Conservation (phyloP, 2,113 vertebrate genomes). For the Sapayoa aenigma region DNA sequence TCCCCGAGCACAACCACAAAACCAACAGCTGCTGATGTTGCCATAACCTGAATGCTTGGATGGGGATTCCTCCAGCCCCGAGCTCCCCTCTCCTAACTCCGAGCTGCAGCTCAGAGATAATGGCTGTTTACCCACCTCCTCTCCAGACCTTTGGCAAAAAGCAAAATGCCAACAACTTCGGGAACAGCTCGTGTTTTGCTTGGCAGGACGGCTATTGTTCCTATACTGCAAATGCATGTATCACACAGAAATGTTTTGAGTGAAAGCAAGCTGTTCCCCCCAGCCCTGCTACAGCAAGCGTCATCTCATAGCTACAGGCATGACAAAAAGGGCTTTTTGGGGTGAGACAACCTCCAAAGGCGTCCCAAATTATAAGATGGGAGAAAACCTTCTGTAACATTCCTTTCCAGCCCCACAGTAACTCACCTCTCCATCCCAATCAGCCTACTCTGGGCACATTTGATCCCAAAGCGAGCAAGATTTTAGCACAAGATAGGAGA, state of each 20-base stretch:
- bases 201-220: conserved; percentile 8
- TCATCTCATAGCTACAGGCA: neutral
- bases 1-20: neutral
- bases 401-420: neutral
- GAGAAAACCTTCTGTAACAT: neutral
- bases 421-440: neutral
- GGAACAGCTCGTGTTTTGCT: conserved; percentile 28
- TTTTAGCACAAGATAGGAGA: neutral
- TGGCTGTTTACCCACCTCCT: neutral
- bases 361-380: neutral
- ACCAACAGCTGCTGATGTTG: neutral
- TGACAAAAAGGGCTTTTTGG: neutral
- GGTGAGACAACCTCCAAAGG: neutral
- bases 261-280: neutral
- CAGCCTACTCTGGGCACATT: neutral
- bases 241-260: neutral
- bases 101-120: neutral
- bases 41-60: fast-evolving
- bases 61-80: neutral
- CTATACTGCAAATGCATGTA: neutral
- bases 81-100: neutral
- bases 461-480: neutral
- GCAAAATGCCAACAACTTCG: neutral
- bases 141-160: neutral
- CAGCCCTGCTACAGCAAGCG: neutral